phyloP scores from a whole-genome alignment of 1,140 invertebrate species.

The Lysiphlebus fabarum region DNA sequence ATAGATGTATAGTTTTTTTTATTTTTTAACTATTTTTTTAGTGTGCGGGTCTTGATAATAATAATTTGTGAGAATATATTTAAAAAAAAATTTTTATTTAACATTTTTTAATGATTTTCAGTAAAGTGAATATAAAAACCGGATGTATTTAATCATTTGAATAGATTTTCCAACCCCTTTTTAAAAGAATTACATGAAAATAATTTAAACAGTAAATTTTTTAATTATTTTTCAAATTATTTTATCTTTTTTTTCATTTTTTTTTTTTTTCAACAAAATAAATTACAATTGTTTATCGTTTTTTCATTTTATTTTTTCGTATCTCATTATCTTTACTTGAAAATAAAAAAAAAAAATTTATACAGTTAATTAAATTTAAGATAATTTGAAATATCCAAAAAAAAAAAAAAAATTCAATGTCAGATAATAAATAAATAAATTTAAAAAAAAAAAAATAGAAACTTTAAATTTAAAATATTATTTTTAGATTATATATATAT shows the following conservation, averaged over 20 bases:
- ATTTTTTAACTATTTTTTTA: no score
- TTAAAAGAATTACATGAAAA: constrained; percentile 13
- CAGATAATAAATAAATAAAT: neutral
- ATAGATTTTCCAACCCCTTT: constrained; percentile 18
- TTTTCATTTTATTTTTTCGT: no score
- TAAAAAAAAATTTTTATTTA: no score
- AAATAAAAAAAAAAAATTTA: neutral
- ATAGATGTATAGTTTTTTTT: no score
- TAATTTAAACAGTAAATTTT: neutral
- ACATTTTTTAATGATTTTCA: constrained; percentile 9
- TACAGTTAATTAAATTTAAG: neutral
- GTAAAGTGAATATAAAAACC: constrained; percentile 15
- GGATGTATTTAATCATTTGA: constrained; percentile 21
- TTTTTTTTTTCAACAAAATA: neutral
- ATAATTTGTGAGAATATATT: no score
- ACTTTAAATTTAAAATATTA: constrained; percentile 8
- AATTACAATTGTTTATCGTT: constrained; percentile 11
- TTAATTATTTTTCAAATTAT: no score
- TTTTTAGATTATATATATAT: neutral
- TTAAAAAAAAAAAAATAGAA: constrained; percentile 7
- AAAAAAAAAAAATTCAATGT: no score
- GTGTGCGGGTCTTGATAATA: no score
- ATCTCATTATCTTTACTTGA: neutral
- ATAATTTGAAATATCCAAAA: no score
- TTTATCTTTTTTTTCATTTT: no score